Percentiles rank a stretch among this genome's conserved stretches.
phyloP scores from a whole-genome alignment of 2,113 vertebrate species.

The Capreolus pygargus region DNA sequence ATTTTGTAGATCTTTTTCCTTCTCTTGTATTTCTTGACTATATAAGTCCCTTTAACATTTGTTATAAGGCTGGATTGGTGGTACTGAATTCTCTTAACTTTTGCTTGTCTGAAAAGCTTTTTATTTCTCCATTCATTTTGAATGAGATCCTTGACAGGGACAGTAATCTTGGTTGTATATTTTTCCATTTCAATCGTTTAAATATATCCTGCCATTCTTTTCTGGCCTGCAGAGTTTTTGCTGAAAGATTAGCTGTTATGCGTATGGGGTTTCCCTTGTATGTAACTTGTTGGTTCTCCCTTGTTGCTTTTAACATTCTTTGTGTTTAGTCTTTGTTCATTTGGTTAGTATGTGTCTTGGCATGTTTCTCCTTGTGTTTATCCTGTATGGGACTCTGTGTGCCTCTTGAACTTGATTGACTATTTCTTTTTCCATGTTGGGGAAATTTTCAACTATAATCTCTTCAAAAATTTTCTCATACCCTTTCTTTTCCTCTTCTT shows the following conservation, averaged over 20 bases:
- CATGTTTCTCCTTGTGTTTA: neutral
- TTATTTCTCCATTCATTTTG: neutral
- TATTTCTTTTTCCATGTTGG: neutral
- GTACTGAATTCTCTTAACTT: neutral
- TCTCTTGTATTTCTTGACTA: neutral
- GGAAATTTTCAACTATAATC: neutral
- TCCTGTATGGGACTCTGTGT: neutral
- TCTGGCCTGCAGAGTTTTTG: neutral
- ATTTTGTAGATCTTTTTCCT: neutral
- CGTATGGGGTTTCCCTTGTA: neutral
- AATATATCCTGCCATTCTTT: neutral
- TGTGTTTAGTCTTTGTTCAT: neutral
- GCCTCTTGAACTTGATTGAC: neutral
- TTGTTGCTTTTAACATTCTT: neutral
- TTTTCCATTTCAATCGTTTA: neutral
- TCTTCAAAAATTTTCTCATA: neutral
- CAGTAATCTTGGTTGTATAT: neutral
- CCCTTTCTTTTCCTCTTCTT: neutral
- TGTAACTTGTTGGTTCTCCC: neutral
- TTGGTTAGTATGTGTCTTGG: neutral
- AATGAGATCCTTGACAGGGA: neutral
- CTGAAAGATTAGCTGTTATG: accelerated
- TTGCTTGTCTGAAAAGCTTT: neutral
- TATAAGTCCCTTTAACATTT: neutral
- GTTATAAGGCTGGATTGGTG: neutral